A percentile compares a stretch with the other conserved stretches of the same genome.
phyloP scores from a whole-genome alignment of 92 coral and sea anemone genomes.

The Actinostola sp. region DNA sequence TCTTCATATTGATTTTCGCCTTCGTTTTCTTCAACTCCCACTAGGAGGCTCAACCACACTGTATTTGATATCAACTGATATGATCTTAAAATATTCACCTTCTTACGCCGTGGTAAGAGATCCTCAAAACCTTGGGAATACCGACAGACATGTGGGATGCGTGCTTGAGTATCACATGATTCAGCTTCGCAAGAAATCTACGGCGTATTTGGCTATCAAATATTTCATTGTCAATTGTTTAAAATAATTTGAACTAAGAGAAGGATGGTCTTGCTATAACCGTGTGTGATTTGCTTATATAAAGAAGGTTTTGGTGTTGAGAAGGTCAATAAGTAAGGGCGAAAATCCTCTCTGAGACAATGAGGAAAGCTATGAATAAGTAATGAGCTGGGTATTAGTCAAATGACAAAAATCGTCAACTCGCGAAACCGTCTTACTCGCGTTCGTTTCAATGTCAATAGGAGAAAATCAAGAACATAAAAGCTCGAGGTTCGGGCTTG shows the following conservation, averaged over 20 bases:
- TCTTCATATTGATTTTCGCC: background rate
- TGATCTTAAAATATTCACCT: conserved; percentile 6
- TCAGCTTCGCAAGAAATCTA: no score
- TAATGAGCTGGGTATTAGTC: conserved; percentile 43
- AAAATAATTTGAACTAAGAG: background rate
- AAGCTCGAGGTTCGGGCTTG: background rate
- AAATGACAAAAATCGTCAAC: conserved; percentile 67
- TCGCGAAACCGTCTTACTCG: conserved; percentile 38
- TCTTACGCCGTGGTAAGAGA: conserved; percentile 1
- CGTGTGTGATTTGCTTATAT: background rate
- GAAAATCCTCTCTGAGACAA: conserved; percentile 34
- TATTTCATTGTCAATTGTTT: no score
- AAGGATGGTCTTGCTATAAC: background rate
- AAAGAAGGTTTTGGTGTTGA: background rate
- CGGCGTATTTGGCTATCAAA: no score
- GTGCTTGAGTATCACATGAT: no score
- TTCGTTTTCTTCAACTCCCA: background rate
- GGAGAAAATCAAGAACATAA: conserved; percentile 14
- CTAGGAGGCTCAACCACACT: conserved; percentile 23
- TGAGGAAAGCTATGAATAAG: conserved; percentile 59
- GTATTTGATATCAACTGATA: conserved; percentile 5
- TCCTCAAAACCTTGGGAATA: background rate
- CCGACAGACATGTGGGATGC: background rate
- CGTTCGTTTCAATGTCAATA: conserved; percentile 25
- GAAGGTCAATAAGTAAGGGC: background rate